Base-by-base conservation (phyloP, 2,113 vertebrate species). In the Rhagologus leucostigma region DNA sequence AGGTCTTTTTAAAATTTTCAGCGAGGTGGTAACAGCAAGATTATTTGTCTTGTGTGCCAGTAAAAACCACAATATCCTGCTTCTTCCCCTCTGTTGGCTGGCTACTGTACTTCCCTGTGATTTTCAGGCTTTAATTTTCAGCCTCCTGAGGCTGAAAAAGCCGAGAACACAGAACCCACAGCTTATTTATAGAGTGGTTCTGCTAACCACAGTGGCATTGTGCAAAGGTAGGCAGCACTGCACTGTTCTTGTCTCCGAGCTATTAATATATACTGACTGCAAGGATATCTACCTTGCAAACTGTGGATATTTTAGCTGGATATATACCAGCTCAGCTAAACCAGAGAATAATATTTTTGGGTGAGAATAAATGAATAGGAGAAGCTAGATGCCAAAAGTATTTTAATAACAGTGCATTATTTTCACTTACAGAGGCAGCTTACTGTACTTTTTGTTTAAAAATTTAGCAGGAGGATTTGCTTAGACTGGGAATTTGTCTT, bases 51-150 rank as follows among this genome's bases (percentile, higher is more conserved):
- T 89, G 44, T 64, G 44, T 68, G 44, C 86, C 80, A 84, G 22
- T 77, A 62, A 87, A 91, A 93, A 12, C 73, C 89, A 68, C 86
- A 93, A 18, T 78, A 78, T 92, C 73, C 91, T 78, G 26, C 39
- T 89, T 76, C 55, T 83, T 59, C 16, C 42, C 19, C 19, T 11
- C 0, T 39, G 32, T 14, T 92, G 76, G 56, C 65, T 70, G 29
- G 22, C 39, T 74, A 67, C 46, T 27, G 23, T 67, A 84, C 41
- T 88, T 93, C 75, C 33, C 59, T 55, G 21, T 80, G 90, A 88
- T 92, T 88, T 96, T 59, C 37, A 88, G 75, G 63, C 75, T 90
- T 83, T 92, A 74, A 93, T 95, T 95, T 95, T 32, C 75, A 93
- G 39, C 42, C 46, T 84, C 60, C 75, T 52, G 83, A 76, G 70